These are phyloP conservation scores for Drosophila ustulata DNA, from an alignment of 2,888 invertebrate genomes.

Conservation along the genomic window DNA sequence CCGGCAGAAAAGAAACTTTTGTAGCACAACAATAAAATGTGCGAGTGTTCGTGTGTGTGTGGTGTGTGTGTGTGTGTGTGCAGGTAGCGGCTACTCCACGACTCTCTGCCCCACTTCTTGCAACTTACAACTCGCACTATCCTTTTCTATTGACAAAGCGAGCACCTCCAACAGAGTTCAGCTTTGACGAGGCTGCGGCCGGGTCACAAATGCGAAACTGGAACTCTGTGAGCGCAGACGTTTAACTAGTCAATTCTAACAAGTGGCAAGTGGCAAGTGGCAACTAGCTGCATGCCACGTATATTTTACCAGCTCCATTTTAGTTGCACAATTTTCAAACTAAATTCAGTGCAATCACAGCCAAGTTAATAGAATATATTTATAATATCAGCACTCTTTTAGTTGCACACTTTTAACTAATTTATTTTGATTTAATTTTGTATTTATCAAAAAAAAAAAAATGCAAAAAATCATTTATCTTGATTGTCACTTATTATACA, in stretches of 20 bases:
- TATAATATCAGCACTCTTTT: no score
- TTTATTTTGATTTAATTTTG: no score
- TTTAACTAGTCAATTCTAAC: neutral
- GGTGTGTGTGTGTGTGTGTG: constrained; percentile 44
- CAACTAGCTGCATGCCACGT: neutral
- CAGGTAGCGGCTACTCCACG: constrained; percentile 34
- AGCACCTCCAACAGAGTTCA: constrained; percentile 10
- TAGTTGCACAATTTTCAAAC: no score
- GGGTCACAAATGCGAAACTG: neutral
- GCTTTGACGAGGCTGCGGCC: neutral
- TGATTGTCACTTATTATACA: no score
- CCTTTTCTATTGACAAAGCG: constrained; percentile 48
- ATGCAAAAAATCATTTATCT: no score
- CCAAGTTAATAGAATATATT: no score
- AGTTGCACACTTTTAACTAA: no score
- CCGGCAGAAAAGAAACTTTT: constrained; percentile 69
- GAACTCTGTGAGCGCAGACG: neutral
- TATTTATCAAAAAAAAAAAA: no score
- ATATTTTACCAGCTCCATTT: no score
- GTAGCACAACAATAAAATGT: constrained; percentile 72
- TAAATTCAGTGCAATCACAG: no score
- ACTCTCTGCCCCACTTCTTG: neutral
- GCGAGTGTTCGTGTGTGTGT: constrained; percentile 16
- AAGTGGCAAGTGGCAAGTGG: neutral
- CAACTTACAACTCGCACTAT: neutral